Percentiles rank a stretch among this genome's conserved stretches.
These are phyloP conservation scores for Drosophila pseudotalamancana DNA, from an alignment of 2,888 invertebrate species.

Conservation along the genomic window DNA sequence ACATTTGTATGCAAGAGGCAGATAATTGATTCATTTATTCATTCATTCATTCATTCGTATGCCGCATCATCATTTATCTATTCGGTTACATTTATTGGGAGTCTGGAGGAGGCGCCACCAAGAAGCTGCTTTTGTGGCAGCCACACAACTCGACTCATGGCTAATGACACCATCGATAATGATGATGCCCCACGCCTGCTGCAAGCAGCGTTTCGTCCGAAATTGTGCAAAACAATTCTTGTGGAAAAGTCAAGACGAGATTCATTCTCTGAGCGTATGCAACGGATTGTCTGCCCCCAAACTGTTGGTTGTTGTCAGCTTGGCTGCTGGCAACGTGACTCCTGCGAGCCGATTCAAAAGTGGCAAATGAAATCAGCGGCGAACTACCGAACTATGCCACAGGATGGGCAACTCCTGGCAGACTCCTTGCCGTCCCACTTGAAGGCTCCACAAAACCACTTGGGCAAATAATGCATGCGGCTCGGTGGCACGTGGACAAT, in stretches of 20 bases:
- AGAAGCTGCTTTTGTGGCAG: not conserved
- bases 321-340: conserved; percentile 38
- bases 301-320: not conserved
- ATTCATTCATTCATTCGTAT: conserved; percentile 28
- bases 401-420: not conserved
- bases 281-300: conserved; percentile 20
- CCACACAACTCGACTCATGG: conserved; percentile 42
- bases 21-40: conserved; percentile 42
- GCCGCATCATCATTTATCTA: conserved; percentile 41
- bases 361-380: conserved; percentile 56
- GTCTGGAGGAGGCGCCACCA: conserved; percentile 27
- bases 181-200: conserved; percentile 49
- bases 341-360: conserved; percentile 47
- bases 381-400: conserved; percentile 25
- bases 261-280: conserved; percentile 60
- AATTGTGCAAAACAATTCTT: conserved; percentile 48
- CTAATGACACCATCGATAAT: conserved; percentile 76
- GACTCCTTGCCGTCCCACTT: conserved; percentile 17
- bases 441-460: too few species aligned
- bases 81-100: conserved; percentile 37
- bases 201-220: conserved; percentile 20
- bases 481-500: conserved; percentile 5
- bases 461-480: conserved; percentile 72
- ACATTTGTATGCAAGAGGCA: conserved; percentile 39
- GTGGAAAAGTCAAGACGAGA: conserved; percentile 71